These are phyloP conservation scores for Drosophila miranda DNA, from an alignment of 1,140 invertebrate species.

Conservation along the genomic window DNA sequence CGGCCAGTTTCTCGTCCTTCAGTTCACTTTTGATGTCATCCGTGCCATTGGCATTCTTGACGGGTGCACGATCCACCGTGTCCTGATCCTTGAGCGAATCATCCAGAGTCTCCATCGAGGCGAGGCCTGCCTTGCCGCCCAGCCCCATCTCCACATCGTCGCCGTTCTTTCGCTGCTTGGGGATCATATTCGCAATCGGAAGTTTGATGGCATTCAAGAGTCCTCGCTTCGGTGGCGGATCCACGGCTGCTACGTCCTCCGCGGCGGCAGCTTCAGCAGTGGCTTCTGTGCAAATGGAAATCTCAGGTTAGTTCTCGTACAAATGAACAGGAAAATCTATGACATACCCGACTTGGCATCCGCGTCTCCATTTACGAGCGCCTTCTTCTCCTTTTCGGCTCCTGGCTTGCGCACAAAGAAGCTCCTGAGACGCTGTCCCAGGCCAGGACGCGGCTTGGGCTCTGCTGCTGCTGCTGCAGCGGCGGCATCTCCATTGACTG, in stretches of 20 bases:
- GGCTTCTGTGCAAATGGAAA: conserved; percentile 51
- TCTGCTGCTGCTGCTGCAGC: conserved; percentile 44
- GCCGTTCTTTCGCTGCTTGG: conserved; percentile 81
- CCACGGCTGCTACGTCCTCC: conserved; percentile 42
- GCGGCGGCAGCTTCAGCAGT: conserved; percentile 83
- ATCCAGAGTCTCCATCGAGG: conserved; percentile 89
- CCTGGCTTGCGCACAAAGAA: conserved; percentile 74
- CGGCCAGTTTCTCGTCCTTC: conserved; percentile 68
- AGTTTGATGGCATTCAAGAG: conserved; percentile 86
- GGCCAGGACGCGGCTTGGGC: conserved; percentile 60
- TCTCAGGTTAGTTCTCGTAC: background rate
- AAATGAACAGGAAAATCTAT: too few relatives aligned
- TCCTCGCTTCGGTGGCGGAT: conserved; percentile 77
- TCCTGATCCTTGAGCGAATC: conserved; percentile 84
- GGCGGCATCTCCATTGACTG: conserved; percentile 46
- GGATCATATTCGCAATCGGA: conserved; percentile 86
- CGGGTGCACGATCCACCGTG: conserved; percentile 79
- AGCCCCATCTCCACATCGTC: conserved; percentile 83
- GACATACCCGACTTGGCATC: conserved; percentile 79
- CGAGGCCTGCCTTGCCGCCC: conserved; percentile 86
- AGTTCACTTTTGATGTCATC: conserved; percentile 86
- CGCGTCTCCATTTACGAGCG: conserved; percentile 63
- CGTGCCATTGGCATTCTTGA: conserved; percentile 82
- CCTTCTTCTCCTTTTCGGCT: conserved; percentile 69
- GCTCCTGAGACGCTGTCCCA: conserved; percentile 74